Conservation (phyloP, 2,797 vertebrate genomes). For the Gila robusta region DNA sequence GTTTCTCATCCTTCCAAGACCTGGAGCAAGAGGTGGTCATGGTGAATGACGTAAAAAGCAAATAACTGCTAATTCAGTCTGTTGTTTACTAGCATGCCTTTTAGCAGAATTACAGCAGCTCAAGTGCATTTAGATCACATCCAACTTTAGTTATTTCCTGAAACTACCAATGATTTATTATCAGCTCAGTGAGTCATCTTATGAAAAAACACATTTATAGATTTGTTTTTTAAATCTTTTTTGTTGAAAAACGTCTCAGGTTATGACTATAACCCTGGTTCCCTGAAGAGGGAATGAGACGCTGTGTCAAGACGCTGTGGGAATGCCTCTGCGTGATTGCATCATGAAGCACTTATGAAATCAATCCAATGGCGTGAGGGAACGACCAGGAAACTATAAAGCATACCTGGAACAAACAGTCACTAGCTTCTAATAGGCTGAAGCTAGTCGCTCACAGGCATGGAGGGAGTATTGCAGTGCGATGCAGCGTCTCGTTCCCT, state of each 20-base stretch:
- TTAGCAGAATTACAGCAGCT: slow-evolving; percentile 11
- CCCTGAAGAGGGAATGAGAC: too few relatives aligned
- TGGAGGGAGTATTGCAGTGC: too few relatives aligned
- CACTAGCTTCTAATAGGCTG: too few relatives aligned
- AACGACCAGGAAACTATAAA: too few relatives aligned
- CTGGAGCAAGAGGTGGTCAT: background rate
- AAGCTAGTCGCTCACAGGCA: too few relatives aligned
- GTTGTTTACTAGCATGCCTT: background rate
- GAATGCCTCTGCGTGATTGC: too few relatives aligned
- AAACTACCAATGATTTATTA: slow-evolving; percentile 27
- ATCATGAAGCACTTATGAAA: too few relatives aligned
- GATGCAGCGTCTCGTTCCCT: too few relatives aligned
- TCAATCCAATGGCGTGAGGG: too few relatives aligned
- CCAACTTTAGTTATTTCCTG: background rate
- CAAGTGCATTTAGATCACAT: slow-evolving; percentile 16
- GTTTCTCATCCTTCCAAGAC: background rate
- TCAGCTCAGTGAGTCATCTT: slow-evolving; percentile 10
- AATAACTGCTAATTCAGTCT: background rate
- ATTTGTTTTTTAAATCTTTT: background rate
- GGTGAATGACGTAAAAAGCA: slow-evolving; percentile 3
- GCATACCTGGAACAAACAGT: too few relatives aligned
- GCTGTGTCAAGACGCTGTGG: too few relatives aligned
- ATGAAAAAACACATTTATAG: slow-evolving; percentile 6
- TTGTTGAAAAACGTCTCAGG: background rate
- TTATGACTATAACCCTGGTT: too few relatives aligned